Evolutionary conservation across 92 coral and sea anemone genomes (phyloP), one percentile per base, ranked within the genome.

Genomic region (Meandrina meandrites): DNA sequence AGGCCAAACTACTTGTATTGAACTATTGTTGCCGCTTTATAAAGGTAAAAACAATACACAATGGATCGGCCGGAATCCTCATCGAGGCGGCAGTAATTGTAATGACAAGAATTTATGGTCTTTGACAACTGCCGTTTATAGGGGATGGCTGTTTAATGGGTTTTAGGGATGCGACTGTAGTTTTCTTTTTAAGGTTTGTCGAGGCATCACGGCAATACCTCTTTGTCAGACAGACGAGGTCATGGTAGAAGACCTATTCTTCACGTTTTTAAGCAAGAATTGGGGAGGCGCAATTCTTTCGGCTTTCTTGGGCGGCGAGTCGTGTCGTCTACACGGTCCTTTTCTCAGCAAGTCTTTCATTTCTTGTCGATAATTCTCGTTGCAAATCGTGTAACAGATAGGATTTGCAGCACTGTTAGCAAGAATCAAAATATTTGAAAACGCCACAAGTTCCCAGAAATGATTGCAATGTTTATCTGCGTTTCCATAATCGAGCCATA

Each of bases 381-480:
- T 90, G 51, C 89, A 87, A 76, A 94, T 89, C 42, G 92, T 86
- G 82, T 94, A 94, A 73, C 95, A 93, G 37, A 94, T 86, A 17
- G 96, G 98, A 84, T 94, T 94, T 15, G 93, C 94, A 0, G 96
- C 98, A 77, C 98, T 94, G 89, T 94, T 94, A 36, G 98, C 93
- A 79, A 93, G 93, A 9, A 93, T 91, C 32, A 94, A 76, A 45
- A 94, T 91, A 84, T 94, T 89, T 53, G 93, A 89, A 42, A 92
- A 90, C 24, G 94, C 92, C 19, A 94, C 90, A 22, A 94, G 69
- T 34, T 93, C 98, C 94, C 94, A 87, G 72, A 93, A 91, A 75
- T 89, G 73, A 9, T 47, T 51, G 75, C 68, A 87, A n/a, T 80
- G 80, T 30, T 81, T 88, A 17, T 91, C 98, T 10, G 96, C 94